A percentile compares a stretch with the other conserved stretches of the same genome.
phyloP scores from a whole-genome alignment of 1,140 invertebrate species.

The Drosophila ambigua region DNA sequence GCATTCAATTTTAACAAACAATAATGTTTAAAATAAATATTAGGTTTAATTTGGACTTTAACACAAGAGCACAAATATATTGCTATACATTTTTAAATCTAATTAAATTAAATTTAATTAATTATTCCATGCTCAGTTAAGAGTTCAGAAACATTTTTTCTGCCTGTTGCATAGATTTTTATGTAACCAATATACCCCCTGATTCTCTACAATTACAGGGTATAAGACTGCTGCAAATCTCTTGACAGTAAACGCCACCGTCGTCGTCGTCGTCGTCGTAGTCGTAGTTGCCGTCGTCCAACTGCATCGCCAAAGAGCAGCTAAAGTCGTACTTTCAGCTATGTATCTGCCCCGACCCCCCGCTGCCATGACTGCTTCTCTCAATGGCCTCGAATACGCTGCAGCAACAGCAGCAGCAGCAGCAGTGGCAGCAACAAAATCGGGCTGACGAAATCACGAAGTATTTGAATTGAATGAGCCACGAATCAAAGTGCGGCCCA shows the following conservation, averaged over 20 bases:
- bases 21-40: no score
- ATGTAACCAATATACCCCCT: no score
- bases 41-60: no score
- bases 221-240: slow-evolving; percentile 45
- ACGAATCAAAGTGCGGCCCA: slow-evolving; percentile 21
- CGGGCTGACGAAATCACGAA: slow-evolving; percentile 82
- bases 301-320: slow-evolving; percentile 62
- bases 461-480: slow-evolving; percentile 81
- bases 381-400: slow-evolving; percentile 76
- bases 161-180: no score
- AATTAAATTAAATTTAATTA: no score
- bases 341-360: no score
- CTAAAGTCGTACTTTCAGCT: slow-evolving; percentile 68
- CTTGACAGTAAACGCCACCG: slow-evolving; percentile 13
- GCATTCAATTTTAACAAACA: no score
- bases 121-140: no score
- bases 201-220: neutral
- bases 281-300: slow-evolving; percentile 47
- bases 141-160: no score
- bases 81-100: no score
- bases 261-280: neutral
- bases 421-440: slow-evolving; percentile 44
- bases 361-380: slow-evolving; percentile 18
- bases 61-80: no score
- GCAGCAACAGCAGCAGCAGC: slow-evolving; percentile 41